phyloP scores from a whole-genome alignment of 2,888 invertebrate genomes.

The Auanema freiburgensis region DNA sequence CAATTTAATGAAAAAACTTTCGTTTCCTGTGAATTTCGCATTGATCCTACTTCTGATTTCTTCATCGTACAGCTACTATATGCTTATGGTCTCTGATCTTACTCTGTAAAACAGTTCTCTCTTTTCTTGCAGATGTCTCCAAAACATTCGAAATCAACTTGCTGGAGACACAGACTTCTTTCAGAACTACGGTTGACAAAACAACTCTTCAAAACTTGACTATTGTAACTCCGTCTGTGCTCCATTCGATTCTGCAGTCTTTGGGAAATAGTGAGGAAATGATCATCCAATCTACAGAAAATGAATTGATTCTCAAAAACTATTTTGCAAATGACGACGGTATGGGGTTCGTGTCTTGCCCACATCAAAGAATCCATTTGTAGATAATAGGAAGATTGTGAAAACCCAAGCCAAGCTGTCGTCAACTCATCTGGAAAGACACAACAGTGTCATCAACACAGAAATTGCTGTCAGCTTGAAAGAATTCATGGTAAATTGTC shows the following conservation, averaged over 20 bases:
- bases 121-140: slow-evolving; percentile 25
- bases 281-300: slow-evolving; percentile 8
- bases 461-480: slow-evolving; percentile 13
- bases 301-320: slow-evolving; percentile 17
- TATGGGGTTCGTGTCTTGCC: background rate
- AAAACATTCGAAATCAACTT: slow-evolving; percentile 28
- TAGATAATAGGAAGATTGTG: background rate
- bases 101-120: background rate
- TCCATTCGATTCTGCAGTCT: no score
- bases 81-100: slow-evolving; percentile 8
- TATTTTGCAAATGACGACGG: slow-evolving; percentile 6
- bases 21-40: slow-evolving; percentile 11
- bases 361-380: background rate
- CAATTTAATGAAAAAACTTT: slow-evolving; percentile 15
- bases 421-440: background rate
- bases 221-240: slow-evolving; percentile 1
- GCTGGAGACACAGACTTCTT: slow-evolving; percentile 22
- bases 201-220: slow-evolving; percentile 8
- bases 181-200: slow-evolving; percentile 16
- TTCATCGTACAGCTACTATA: slow-evolving; percentile 7
- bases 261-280: slow-evolving; percentile 12
- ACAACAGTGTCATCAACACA: background rate
- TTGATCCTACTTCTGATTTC: slow-evolving; percentile 15
- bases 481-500: slow-evolving; percentile 15
- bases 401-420: slow-evolving; percentile 16